Evolutionary conservation across 2,888 invertebrate species (phyloP), one percentile per base, ranked within the genome.

Genomic region (Xanthorhoe designata): DNA sequence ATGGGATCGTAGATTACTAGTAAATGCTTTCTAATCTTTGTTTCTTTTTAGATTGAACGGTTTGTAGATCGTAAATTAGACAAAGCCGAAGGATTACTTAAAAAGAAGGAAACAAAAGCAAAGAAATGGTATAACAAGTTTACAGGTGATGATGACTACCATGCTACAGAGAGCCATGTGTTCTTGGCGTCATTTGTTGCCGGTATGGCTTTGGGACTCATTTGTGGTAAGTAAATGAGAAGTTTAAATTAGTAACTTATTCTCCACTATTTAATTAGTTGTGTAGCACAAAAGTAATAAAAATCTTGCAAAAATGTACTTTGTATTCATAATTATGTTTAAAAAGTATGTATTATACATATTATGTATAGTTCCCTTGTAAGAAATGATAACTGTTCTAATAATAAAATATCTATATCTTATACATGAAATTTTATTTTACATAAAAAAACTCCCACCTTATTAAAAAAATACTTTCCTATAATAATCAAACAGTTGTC

Each of bases 51-150:
- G 97, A 95, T 97, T 77, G 97, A 96, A 88, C 94, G 96, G 84
- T 97, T 94, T 94, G 95, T 97, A 72, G 97, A 97, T 85, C 95
- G 96, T 75, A 97, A 97, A 91, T 76, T 97, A 73, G 96, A 97
- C 82, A 96, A 96, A 91, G 97, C 97, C 61, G 97, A 97, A 89
- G 95, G 95, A 76, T 81, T 95, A 66, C 77, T 97, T 70, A 96
- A 96, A 89, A 95, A 95, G 79, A 96, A 96, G 75, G 94, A 96
- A 86, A 90, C 93, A 61, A 96, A 95, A 84, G 96, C 96, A 13
- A 96, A 96, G 78, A 95, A 95, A 80, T 98, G 97, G 97, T 97
- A 96, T 79, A 94, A 95, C 68, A 94, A 94, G 72, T 84, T 96
- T 53, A 94, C 94, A 74, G 95, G 95, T 29, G 96, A 96, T 74